phyloP scores from a whole-genome alignment of 2,888 invertebrate species.

The Trachelus troglodyta region DNA sequence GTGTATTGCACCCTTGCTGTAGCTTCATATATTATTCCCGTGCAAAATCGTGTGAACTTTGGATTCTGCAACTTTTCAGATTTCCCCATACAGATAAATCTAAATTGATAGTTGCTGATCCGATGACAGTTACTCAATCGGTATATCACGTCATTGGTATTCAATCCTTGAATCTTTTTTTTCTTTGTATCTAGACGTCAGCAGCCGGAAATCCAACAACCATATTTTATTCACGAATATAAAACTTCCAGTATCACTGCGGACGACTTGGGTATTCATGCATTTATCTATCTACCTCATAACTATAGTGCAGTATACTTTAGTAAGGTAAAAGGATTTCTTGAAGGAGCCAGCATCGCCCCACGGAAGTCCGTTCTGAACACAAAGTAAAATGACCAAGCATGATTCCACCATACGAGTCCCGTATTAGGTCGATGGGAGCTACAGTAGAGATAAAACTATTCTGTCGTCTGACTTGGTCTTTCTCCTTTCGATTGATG shows the following conservation, averaged over 20 bases:
- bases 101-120: too few relatives aligned
- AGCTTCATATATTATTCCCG: too few relatives aligned
- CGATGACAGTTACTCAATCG: too few relatives aligned
- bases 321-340: not conserved
- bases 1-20: too few relatives aligned
- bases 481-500: not conserved
- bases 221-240: not conserved
- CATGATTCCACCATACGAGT: not conserved
- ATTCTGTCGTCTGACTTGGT: not conserved
- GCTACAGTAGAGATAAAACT: not conserved
- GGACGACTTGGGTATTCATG: not conserved
- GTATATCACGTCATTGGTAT: too few relatives aligned
- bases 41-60: too few relatives aligned
- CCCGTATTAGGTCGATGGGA: not conserved
- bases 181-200: not conserved
- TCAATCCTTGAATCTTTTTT: not conserved
- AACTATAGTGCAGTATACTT: not conserved
- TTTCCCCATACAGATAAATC: too few relatives aligned
- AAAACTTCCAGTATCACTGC: too few relatives aligned
- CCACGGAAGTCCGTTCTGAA: not conserved
- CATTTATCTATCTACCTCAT: not conserved
- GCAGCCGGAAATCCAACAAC: not conserved
- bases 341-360: not conserved
- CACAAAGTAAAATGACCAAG: constrained; percentile 2
- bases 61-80: too few relatives aligned